Evolutionary conservation across 2,888 invertebrate species (phyloP), one percentile per base, ranked within the genome.

Genomic region (Thereva nobilitata): DNA sequence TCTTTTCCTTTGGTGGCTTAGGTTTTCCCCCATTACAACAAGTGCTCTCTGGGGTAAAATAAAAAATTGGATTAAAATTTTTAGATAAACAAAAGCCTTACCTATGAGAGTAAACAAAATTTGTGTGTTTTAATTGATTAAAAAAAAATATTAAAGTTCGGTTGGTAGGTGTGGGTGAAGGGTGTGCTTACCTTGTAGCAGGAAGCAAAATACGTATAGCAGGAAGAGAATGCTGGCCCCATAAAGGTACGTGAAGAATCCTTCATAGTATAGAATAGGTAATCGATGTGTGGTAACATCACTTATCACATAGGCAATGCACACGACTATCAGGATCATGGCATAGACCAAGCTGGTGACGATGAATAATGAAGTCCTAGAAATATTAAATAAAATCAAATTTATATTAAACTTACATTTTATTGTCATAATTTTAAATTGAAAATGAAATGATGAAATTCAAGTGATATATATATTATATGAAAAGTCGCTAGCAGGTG

Each of bases 301-400:
- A 77, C 95, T 93, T 82, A 96, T 90, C 76, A 96, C 94, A 82
- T 95, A 93, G 71, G 95, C 94, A 79, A 95, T 86, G 84, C 96
- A 97, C 69, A 95, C 89, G 74, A 96, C 94, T 74, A 96, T 91
- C 81, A 96, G 84, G 71, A 96, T 89, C 83, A 96, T 94, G 77
- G 95, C 95, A 84, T 97, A 97, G 78, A 96, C 92, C 84, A 95
- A 93, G 83, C 96, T 96, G 85, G 95, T 91, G 82, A 95, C 92
- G 83, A 95, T 95, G 85, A 95, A 95, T 75, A 94, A 86, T 75
- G 94, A 94, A 74, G 95, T 95, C 86, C 95, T 95, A 55, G 34
- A 65, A 55, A 41, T 35, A 45, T 53, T 67, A 45, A 41, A 52
- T 37, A 23, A 40, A 53, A 53, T 34, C 49, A 40, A 6, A 7